phyloP scores from a whole-genome alignment of 2,888 invertebrate genomes.

The Erynnis tages region DNA sequence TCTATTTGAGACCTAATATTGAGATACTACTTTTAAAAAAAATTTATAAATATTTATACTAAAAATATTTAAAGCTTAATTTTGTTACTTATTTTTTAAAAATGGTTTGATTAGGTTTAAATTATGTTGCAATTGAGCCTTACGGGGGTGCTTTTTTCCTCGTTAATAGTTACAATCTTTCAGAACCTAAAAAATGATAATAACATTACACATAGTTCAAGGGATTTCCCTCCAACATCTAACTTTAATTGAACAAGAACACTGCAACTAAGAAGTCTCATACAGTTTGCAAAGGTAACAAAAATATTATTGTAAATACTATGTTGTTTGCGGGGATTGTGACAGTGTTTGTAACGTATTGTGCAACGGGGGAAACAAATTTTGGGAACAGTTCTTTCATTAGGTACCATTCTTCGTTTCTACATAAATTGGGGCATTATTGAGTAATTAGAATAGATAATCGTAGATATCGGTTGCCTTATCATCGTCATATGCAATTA shows the following conservation, averaged over 20 bases:
- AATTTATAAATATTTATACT: too few relatives aligned
- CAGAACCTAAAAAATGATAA: too few relatives aligned
- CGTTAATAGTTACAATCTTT: too few relatives aligned
- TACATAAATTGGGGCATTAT: background rate
- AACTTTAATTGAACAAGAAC: background rate
- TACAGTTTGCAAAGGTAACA: slow-evolving; percentile 10
- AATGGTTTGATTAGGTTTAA: too few relatives aligned
- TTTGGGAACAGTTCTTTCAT: background rate
- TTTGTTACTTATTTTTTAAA: too few relatives aligned
- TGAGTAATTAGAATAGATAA: background rate
- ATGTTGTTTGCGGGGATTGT: slow-evolving; percentile 12
- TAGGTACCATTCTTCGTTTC: background rate
- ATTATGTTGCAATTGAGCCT: too few relatives aligned
- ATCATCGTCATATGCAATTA: background rate
- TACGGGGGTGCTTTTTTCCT: too few relatives aligned
- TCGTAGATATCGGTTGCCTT: background rate
- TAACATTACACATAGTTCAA: too few relatives aligned
- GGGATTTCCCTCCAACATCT: background rate
- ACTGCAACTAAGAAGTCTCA: slow-evolving; percentile 8
- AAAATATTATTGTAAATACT: background rate
- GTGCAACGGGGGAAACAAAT: background rate
- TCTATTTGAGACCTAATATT: too few relatives aligned
- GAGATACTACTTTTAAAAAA: too few relatives aligned
- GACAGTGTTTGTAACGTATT: slow-evolving; percentile 4
- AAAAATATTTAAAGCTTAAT: too few relatives aligned